These are phyloP conservation scores for Laticauda laticaudata DNA, from an alignment of 2,113 vertebrate genomes.

Conservation along the genomic window DNA sequence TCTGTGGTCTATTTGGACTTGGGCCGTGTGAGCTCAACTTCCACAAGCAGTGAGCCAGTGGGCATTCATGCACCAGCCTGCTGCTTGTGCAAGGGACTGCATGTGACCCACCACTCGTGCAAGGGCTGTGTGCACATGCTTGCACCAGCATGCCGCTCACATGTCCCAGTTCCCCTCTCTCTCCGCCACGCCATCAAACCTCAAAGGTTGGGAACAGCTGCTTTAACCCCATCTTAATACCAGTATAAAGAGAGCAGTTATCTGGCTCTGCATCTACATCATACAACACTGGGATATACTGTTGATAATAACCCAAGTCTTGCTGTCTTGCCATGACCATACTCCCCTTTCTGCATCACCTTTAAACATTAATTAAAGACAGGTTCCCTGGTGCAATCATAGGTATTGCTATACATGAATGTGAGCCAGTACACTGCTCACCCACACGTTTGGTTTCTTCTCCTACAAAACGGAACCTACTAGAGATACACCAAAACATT, in stretches of 20 bases:
- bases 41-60: no score
- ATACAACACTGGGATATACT: neutral
- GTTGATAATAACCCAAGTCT: neutral
- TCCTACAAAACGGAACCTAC: neutral
- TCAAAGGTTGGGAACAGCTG: no score
- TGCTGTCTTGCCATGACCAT: neutral
- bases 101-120: no score
- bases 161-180: no score
- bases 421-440: neutral
- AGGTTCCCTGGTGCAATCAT: neutral
- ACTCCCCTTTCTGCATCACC: neutral
- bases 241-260: neutral
- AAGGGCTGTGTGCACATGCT: no score
- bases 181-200: no score
- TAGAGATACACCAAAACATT: neutral
- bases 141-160: no score
- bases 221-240: neutral
- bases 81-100: no score
- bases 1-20: no score
- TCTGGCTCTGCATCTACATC: neutral
- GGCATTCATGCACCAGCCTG: no score
- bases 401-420: neutral
- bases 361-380: neutral
- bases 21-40: no score
- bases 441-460: neutral